These are phyloP conservation scores for Pantelozetes paolii DNA, from an alignment of 2,888 invertebrate species.

Conservation along the genomic window DNA sequence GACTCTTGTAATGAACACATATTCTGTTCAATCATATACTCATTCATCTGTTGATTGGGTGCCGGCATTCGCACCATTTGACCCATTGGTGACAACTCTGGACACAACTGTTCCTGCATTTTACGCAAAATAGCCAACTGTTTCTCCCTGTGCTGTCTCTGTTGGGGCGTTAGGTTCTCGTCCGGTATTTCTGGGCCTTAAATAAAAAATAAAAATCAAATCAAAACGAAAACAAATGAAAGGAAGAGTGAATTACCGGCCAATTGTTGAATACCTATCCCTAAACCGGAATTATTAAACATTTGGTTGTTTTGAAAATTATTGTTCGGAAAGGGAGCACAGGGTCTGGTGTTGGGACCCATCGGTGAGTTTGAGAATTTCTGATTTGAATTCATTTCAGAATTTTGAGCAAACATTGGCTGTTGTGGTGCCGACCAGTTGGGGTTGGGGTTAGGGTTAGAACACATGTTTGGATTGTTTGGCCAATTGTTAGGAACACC, in stretches of 20 bases:
- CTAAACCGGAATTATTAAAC: slow-evolving; percentile 20
- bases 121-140: slow-evolving; percentile 83
- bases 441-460: slow-evolving; percentile 10
- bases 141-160: slow-evolving; percentile 86
- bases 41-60: slow-evolving; percentile 25
- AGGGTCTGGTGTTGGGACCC: slow-evolving; percentile 57
- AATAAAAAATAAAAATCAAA: background rate
- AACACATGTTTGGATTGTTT: slow-evolving; percentile 33
- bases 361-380: slow-evolving; percentile 20
- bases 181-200: slow-evolving; percentile 83
- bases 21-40: slow-evolving; percentile 23
- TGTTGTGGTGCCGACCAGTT: slow-evolving; percentile 28
- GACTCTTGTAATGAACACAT: slow-evolving; percentile 33
- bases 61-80: slow-evolving; percentile 28
- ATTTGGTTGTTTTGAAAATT: slow-evolving; percentile 33
- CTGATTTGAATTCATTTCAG: slow-evolving; percentile 13
- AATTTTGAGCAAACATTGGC: slow-evolving; percentile 38
- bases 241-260: background rate
- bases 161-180: slow-evolving; percentile 93
- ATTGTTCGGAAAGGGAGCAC: slow-evolving; percentile 45
- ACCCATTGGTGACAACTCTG: slow-evolving; percentile 57
- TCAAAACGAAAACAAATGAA: too few relatives aligned
- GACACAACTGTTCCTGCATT: slow-evolving; percentile 88
- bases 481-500: slow-evolving; percentile 27
- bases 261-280: background rate